Conservation (phyloP, 2,113 vertebrate genomes). For the Numenius arquata region DNA sequence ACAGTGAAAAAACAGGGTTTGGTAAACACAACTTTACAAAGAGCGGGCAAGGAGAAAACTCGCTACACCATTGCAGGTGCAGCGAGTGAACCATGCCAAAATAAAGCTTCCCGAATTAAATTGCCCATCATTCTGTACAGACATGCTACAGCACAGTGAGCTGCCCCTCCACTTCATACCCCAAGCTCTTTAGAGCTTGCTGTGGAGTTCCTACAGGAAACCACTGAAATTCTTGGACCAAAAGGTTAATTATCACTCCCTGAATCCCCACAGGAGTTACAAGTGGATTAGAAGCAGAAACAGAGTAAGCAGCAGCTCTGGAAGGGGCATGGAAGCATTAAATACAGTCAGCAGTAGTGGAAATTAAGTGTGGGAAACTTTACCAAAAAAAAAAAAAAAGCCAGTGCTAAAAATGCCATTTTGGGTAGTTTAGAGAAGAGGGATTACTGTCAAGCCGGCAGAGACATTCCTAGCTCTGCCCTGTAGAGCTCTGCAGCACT, state of each 20-base stretch:
- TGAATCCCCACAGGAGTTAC: constrained; percentile 3
- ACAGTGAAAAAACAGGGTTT: neutral
- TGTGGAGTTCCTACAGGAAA: constrained; percentile 16
- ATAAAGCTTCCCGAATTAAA: neutral
- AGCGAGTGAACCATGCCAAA: neutral
- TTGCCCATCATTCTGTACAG: neutral
- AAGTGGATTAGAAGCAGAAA: constrained; percentile 56
- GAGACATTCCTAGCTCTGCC: neutral
- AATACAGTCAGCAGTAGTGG: neutral
- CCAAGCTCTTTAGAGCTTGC: neutral
- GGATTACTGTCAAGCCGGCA: neutral
- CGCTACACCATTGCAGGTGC: neutral
- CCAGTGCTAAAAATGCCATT: neutral
- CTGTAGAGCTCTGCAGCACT: neutral
- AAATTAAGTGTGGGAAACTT: constrained; percentile 43
- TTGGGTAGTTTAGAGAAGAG: neutral
- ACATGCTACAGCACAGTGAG: neutral
- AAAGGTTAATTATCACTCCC: constrained; percentile 50
- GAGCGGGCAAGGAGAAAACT: neutral
- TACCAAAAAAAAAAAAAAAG: neutral
- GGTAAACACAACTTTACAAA: neutral
- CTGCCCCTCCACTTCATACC: neutral
- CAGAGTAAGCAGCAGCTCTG: neutral
- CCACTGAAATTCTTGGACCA: constrained; percentile 16
- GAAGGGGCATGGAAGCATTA: constrained; percentile 19